Base-by-base conservation (phyloP, 2,888 invertebrate species). In the Lamellibrachia columna region DNA sequence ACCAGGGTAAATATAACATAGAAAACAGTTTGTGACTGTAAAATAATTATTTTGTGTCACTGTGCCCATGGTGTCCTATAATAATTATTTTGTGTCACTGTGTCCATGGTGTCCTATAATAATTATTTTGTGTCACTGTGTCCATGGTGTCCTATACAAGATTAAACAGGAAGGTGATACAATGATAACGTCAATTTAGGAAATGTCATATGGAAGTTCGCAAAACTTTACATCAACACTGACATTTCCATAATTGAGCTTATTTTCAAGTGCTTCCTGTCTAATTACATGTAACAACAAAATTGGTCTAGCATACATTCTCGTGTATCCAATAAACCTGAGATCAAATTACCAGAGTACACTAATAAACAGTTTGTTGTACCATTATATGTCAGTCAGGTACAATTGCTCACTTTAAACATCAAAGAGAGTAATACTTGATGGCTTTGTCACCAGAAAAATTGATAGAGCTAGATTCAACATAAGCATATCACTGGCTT, bases 171-270 rank as follows among this genome's bases (percentile, higher is more conserved):
- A 75, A 75, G 3, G 22, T 22, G 75, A 75, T 75, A 75, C 75
- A 75, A 75, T 75, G 75, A 75, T 75, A 75, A 75, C 75, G 22
- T 75, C 22, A 22, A 75, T 75, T 75, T 75, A 75, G 15, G 75
- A 75, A 75, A 75, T 75, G 75, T n/a, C 75, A 75, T 75, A 75
- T 22, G 75, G 22, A 75, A 75, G 75, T 75, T 22, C 75, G n/a
- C 75, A 75, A 75, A 75, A 75, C 75, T 75, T 75, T 75, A 75
- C n/a, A 75, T 75, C 75, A 75, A 75, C 75, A 75, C 75, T 58
- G 58, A 58, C 58, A 58, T 58, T 8, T 58, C 58, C 58, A 58
- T 15, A 58, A 58, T 58, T 58, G 58, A 58, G 75, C 15, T 75
- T 75, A 22, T 75, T 75, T 75, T 75, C 75, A 75, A n/a, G 75